phyloP scores from a whole-genome alignment of 2,113 vertebrate genomes.

The Jaculus jaculus region DNA sequence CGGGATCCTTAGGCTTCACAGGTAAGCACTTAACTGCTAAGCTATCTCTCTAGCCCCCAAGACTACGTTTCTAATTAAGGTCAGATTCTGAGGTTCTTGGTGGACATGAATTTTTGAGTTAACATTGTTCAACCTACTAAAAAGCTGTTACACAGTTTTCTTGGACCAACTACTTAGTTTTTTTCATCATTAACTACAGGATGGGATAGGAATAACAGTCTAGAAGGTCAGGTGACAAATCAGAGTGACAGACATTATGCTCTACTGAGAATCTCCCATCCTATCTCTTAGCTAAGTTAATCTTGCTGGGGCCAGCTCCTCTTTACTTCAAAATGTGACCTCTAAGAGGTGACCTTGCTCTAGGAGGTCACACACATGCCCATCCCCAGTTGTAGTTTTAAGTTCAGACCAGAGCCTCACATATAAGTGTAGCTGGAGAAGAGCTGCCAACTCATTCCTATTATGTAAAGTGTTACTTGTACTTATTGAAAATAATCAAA shows the following conservation, averaged over 20 bases:
- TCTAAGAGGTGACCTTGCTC: not conserved
- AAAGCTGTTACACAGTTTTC: not conserved
- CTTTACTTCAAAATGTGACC: not conserved
- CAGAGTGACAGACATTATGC: not conserved
- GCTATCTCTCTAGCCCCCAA: too few relatives aligned
- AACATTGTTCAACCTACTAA: not conserved
- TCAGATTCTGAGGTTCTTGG: not conserved
- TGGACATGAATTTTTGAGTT: not conserved
- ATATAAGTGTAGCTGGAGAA: not conserved
- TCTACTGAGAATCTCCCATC: not conserved
- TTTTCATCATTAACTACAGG: not conserved
- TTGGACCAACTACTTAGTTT: not conserved
- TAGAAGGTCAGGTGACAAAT: not conserved
- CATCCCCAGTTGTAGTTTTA: not conserved
- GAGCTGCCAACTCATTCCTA: not conserved
- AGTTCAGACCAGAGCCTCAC: not conserved
- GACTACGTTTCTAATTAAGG: not conserved
- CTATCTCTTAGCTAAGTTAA: not conserved
- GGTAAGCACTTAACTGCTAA: too few relatives aligned
- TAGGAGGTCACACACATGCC: not conserved
- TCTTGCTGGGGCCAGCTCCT: not conserved
- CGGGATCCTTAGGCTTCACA: too few relatives aligned
- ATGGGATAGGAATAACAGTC: not conserved
- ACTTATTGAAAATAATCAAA: not conserved
- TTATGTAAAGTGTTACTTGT: not conserved